These are phyloP conservation scores for Congeria kusceri DNA, from an alignment of 2,888 invertebrate genomes.

Conservation along the genomic window DNA sequence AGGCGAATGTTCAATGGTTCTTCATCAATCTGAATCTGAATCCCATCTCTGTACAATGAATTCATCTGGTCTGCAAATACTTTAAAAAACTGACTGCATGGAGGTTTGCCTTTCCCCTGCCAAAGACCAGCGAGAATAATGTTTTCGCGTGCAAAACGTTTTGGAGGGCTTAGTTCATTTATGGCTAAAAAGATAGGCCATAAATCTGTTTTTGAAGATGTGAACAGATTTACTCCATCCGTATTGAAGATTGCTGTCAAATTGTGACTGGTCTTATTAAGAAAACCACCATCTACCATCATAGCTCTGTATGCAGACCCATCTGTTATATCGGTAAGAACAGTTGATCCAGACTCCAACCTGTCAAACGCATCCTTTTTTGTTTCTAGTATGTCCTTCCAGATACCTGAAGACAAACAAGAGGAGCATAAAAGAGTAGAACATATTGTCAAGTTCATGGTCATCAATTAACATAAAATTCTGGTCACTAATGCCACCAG, in stretches of 20 bases:
- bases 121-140: conserved; percentile 47
- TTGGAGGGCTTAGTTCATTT: conserved; percentile 40
- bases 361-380: conserved; percentile 10
- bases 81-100: conserved; percentile 26
- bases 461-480: no score
- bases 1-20: conserved; percentile 36
- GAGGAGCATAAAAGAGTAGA: background rate
- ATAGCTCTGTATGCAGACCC: conserved; percentile 21
- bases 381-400: conserved; percentile 11
- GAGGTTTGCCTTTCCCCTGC: conserved; percentile 59
- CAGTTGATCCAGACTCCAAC: background rate
- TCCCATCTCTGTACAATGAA: conserved; percentile 34
- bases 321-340: conserved; percentile 41
- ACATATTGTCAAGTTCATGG: no score
- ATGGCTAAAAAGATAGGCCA: conserved; percentile 59
- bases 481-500: no score
- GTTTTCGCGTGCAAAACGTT: conserved; percentile 44
- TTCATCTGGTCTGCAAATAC: conserved; percentile 36
- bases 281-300: conserved; percentile 15
- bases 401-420: conserved; percentile 29
- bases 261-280: conserved; percentile 3
- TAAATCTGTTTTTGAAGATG: conserved; percentile 42
- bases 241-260: conserved; percentile 45
- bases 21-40: conserved; percentile 31
- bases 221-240: conserved; percentile 40